phyloP scores from a whole-genome alignment of 1,140 invertebrate genomes.

The Bombus cullumanus region DNA sequence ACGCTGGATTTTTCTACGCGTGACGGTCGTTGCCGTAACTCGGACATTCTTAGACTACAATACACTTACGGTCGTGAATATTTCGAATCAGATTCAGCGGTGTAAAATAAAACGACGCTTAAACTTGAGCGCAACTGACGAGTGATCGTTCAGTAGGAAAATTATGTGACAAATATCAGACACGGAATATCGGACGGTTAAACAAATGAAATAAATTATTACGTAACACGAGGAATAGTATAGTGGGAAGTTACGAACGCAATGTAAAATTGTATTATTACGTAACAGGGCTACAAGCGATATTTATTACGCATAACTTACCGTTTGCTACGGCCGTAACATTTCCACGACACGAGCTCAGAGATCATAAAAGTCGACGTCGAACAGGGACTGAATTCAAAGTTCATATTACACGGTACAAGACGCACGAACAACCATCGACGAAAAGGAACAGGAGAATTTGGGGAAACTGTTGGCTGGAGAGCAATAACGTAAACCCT shows the following conservation, averaged over 20 bases:
- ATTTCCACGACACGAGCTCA: neutral
- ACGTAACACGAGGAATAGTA: neutral
- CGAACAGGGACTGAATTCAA: neutral
- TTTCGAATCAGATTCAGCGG: no score
- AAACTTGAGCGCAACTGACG: no score
- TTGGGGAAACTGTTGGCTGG: conserved; percentile 10
- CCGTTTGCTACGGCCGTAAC: neutral
- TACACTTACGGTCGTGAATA: no score
- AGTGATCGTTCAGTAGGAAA: no score
- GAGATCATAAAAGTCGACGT: neutral
- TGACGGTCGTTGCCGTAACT: no score
- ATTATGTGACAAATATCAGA: neutral
- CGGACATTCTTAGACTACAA: neutral
- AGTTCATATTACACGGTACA: neutral
- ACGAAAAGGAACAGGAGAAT: conserved; percentile 41
- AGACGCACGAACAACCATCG: neutral
- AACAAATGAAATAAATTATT: neutral
- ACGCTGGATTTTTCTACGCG: neutral
- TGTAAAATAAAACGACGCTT: no score
- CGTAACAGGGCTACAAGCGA: neutral
- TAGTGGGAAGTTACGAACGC: neutral
- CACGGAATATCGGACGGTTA: neutral
- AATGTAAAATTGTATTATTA: neutral
- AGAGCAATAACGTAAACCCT: conserved; percentile 47
- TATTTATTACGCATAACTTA: neutral